phyloP scores from a whole-genome alignment of 2,113 vertebrate genomes.

The Heliornis fulica region DNA sequence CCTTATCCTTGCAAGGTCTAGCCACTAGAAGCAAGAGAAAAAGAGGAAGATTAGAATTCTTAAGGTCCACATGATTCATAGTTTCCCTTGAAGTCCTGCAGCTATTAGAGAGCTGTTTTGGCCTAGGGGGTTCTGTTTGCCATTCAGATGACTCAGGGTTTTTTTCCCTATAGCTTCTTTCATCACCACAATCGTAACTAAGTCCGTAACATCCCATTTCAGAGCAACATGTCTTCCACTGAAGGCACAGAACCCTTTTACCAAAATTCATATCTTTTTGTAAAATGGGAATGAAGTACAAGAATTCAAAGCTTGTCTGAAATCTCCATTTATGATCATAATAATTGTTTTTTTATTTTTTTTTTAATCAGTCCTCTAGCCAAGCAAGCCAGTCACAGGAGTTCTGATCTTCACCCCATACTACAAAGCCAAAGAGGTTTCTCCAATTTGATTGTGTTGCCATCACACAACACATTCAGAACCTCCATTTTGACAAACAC shows the following conservation, averaged over 20 bases:
- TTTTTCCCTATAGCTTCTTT: not conserved
- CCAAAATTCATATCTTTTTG: not conserved
- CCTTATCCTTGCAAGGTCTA: conserved; percentile 75
- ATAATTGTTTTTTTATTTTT: not conserved
- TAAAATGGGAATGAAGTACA: not conserved
- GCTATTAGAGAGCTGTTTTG: not conserved
- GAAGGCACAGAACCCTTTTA: not conserved
- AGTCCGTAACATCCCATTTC: not conserved
- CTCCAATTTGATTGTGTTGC: not conserved
- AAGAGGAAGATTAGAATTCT: not conserved
- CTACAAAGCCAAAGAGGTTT: not conserved
- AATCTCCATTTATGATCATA: not conserved
- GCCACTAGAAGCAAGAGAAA: conserved; percentile 59
- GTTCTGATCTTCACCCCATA: not conserved
- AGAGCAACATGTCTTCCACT: not conserved
- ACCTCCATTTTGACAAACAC: not conserved
- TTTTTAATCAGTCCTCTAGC: not conserved
- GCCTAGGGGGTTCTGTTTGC: not conserved
- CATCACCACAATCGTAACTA: not conserved
- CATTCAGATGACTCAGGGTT: not conserved
- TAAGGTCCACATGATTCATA: not conserved
- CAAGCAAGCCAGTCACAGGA: not conserved
- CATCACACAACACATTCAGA: not conserved
- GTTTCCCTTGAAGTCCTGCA: not conserved
- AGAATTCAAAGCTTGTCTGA: not conserved